Evolutionary conservation across 2,797 vertebrate species (phyloP).

Genomic region (Helostoma temminkii): DNA sequence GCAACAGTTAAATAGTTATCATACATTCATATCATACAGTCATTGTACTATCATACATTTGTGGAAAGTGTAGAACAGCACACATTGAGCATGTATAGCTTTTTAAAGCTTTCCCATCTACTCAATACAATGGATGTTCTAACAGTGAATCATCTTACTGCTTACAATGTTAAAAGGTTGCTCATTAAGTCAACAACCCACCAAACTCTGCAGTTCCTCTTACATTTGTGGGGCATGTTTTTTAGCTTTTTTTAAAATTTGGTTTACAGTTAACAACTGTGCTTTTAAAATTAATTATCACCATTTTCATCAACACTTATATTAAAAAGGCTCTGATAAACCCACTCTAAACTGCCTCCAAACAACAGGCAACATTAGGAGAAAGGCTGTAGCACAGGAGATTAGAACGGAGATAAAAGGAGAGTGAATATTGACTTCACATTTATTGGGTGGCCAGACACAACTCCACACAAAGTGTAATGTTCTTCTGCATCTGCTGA

Average conservation of each 20-base stretch:
- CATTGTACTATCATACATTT: background rate
- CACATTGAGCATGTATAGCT: background rate
- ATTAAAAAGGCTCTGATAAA: too few species aligned
- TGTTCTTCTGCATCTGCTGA: background rate
- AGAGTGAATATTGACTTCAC: background rate
- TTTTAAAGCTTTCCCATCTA: too few species aligned
- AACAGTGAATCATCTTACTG: background rate
- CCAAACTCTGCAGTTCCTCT: background rate
- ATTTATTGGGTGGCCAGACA: background rate
- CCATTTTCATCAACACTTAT: too few species aligned
- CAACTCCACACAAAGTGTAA: too few species aligned
- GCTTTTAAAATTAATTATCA: too few species aligned
- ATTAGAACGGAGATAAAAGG: background rate
- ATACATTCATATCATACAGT: too few species aligned
- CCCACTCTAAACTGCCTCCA: too few species aligned
- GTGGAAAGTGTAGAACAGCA: background rate
- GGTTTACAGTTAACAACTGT: background rate
- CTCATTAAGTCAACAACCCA: background rate
- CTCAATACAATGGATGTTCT: too few species aligned
- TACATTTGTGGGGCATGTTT: background rate
- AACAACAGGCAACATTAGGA: too few species aligned
- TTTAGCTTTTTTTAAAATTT: conserved; percentile 11
- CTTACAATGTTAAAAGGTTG: background rate
- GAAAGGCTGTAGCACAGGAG: too few species aligned
- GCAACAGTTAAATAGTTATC: conserved; percentile 15